Evolutionary conservation across 2,888 invertebrate genomes (phyloP), one percentile per base, ranked within the genome.

Genomic region (Drosophila leonis): DNA sequence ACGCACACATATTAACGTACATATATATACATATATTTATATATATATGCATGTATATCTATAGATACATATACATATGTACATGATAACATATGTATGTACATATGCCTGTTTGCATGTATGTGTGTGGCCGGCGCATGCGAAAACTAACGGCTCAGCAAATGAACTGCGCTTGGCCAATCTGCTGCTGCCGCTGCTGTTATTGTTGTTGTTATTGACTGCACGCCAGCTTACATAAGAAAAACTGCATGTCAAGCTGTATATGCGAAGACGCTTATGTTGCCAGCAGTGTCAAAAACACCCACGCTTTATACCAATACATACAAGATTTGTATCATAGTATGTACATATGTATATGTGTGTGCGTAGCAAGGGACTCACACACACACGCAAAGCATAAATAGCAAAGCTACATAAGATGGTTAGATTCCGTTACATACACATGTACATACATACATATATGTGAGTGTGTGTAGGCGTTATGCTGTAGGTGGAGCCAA

Each of bases 201-300:
- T 27, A 4, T 5, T 71, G 37, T 27, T 72, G 57, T 48, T 78
- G 72, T 27, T 46, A 44, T 60, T 62, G 62, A 80, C 65, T 68
- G 76, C 77, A 75, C 37, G 65, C 35, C n/a, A 49, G 41, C 74
- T 82, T 85, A 82, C 80, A 72, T 85, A 82, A 82, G 80, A 54
- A 44, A 15, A 55, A 67, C 35, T 71, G 74, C 59, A 70, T 52
- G 46, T 54, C 56, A 64, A 65, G 54, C 56, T 62, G 27, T 59
- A 44, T 65, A 20, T 41, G 44, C 29, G 52, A 54, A 33, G 52
- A 12, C 41, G 13, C 31, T 15, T 42, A 42, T 20, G 39, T 3
- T 55, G 15, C 56, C 13, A 42, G 24, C 0, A 33, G 15, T 24
- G 12, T 24, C 15, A 24, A 55, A 63, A 55, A 37, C 57, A 54